Conservation (phyloP, 30 jellyfish, hydroid and myxozoan genomes). For the Hydractinia echinata region DNA sequence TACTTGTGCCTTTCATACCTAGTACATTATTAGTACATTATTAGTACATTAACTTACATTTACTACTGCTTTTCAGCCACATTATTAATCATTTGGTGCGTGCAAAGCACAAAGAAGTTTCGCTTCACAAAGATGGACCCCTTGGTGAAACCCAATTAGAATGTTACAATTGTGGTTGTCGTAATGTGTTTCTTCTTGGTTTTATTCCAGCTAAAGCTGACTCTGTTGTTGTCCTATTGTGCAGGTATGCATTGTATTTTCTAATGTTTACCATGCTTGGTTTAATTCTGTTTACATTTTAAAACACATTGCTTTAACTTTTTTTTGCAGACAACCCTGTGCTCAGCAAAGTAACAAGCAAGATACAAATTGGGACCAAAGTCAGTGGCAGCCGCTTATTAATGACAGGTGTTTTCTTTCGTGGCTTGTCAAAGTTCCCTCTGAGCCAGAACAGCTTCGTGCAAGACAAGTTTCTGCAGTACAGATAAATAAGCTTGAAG, state of each 20-base stretch:
- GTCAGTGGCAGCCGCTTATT: slow-evolving; percentile 99
- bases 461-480: slow-evolving; percentile 95
- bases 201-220: slow-evolving; percentile 99
- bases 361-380: slow-evolving; percentile 96
- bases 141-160: slow-evolving; percentile 93
- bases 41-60: too few species aligned
- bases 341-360: slow-evolving; percentile 94
- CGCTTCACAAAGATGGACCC: slow-evolving; percentile 98
- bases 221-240: slow-evolving; percentile 89
- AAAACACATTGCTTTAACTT: background rate
- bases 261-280: background rate
- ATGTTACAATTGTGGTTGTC: slow-evolving; percentile 98
- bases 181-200: slow-evolving; percentile 98
- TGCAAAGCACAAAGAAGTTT: slow-evolving; percentile 97
- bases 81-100: slow-evolving; percentile 95
- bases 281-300: background rate
- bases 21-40: too few species aligned
- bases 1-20: too few species aligned
- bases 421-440: slow-evolving; percentile 97
- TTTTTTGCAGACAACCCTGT: slow-evolving; percentile 84
- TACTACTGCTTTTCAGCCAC: slow-evolving; percentile 52
- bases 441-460: slow-evolving; percentile 93
- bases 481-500: slow-evolving; percentile 93
- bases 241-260: slow-evolving; percentile 56
- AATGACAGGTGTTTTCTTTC: slow-evolving; percentile 85